Evolutionary conservation across 2,113 vertebrate genomes (phyloP).

Genomic region (Oophaga pumilio): DNA sequence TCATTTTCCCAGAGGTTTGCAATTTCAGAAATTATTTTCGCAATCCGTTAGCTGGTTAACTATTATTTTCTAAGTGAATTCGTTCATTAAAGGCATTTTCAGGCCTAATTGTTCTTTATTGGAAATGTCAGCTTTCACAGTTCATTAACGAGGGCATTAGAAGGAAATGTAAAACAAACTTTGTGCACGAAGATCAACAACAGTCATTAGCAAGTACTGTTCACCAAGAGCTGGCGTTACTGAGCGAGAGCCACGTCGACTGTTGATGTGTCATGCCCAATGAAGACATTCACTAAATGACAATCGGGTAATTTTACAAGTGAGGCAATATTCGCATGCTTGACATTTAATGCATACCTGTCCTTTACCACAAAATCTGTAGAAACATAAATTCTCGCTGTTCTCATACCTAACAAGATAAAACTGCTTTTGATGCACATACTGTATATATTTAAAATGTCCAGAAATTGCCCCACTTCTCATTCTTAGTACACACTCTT

Average conservation of each 20-base stretch:
- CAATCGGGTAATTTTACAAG: neutral
- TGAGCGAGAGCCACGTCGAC: neutral
- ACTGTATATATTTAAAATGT: no score
- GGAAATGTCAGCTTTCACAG: conserved; percentile 69
- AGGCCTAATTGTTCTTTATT: conserved; percentile 70
- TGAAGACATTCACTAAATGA: neutral
- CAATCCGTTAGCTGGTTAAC: conserved; percentile 61
- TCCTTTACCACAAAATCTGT: no score
- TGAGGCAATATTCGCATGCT: no score
- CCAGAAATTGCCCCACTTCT: no score
- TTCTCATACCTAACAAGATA: no score
- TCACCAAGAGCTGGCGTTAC: neutral
- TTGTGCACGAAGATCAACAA: conserved; percentile 46
- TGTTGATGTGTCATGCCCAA: neutral
- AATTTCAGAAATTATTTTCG: conserved; percentile 59
- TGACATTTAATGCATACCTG: no score
- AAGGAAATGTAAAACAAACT: conserved; percentile 44
- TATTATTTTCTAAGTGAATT: conserved; percentile 71
- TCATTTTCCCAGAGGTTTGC: conserved; percentile 55
- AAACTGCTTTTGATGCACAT: no score
- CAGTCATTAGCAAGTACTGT: conserved; percentile 47
- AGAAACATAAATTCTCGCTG: no score
- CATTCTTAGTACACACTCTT: no score
- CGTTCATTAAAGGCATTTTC: conserved; percentile 67
- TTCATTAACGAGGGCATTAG: conserved; percentile 65